A percentile compares a stretch with the other conserved stretches of the same genome.
Conservation (phyloP, 2,113 vertebrate species). For the Dryoscopus gambensis region DNA sequence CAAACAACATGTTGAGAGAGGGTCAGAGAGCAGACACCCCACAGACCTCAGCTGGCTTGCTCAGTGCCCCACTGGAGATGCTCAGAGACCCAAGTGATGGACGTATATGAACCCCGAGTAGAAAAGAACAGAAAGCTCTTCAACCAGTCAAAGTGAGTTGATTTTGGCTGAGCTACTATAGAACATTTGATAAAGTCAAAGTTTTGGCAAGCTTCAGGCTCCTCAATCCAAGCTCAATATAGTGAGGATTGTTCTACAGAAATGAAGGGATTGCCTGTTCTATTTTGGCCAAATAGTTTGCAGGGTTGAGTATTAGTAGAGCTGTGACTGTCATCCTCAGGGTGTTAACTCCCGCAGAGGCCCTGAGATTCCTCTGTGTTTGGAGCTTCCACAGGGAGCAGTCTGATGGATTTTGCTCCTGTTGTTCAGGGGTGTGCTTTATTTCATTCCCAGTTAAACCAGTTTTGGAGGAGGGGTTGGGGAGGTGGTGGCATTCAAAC, state of each 20-base stretch:
- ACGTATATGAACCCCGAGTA: not conserved
- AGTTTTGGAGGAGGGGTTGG: rapidly evolving
- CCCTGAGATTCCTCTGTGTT: not conserved
- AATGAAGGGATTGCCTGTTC: conserved; percentile 3
- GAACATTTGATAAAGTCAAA: conserved; percentile 20
- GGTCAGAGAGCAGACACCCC: not conserved
- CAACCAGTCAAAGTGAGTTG: not conserved
- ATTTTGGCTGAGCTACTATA: not conserved
- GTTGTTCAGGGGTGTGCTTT: not conserved
- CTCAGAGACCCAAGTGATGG: not conserved
- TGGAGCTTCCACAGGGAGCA: not conserved
- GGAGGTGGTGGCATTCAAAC: not conserved
- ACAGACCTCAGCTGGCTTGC: not conserved
- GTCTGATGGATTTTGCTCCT: not conserved
- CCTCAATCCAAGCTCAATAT: not conserved
- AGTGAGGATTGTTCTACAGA: not conserved
- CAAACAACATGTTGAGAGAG: not conserved
- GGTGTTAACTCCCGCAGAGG: not conserved
- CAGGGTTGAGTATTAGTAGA: not conserved
- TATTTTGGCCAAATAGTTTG: not conserved
- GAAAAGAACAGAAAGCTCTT: not conserved
- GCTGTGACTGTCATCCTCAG: not conserved
- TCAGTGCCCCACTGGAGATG: not conserved
- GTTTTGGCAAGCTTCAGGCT: not conserved
- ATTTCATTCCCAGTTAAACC: not conserved